phyloP scores from a whole-genome alignment of 2,888 invertebrate species.

The Pteria penguin region DNA sequence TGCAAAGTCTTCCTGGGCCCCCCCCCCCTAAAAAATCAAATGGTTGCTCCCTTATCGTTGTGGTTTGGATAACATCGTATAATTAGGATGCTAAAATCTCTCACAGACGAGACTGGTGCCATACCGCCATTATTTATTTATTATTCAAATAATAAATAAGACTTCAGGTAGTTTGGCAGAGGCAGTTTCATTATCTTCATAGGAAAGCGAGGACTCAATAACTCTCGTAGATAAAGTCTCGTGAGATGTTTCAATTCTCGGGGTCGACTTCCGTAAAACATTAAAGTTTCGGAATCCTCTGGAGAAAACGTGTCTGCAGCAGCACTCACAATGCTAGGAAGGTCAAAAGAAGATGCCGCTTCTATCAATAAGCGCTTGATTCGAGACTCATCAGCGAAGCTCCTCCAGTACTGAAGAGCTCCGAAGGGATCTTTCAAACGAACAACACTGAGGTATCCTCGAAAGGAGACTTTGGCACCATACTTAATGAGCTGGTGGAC shows the following conservation, averaged over 20 bases:
- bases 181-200: slow-evolving; percentile 59
- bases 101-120: no score
- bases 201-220: slow-evolving; percentile 47
- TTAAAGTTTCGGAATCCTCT: slow-evolving; percentile 84
- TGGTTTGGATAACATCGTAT: no score
- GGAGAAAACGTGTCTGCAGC: slow-evolving; percentile 82
- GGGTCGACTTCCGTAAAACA: slow-evolving; percentile 82
- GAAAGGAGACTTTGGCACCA: slow-evolving; percentile 84
- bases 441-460: slow-evolving; percentile 81
- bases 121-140: no score
- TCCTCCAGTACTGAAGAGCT: slow-evolving; percentile 88
- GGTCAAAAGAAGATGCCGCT: slow-evolving; percentile 89
- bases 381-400: slow-evolving; percentile 82
- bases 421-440: slow-evolving; percentile 86
- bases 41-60: no score
- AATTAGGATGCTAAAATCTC: no score
- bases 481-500: slow-evolving; percentile 87
- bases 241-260: slow-evolving; percentile 62
- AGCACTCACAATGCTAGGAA: slow-evolving; percentile 89
- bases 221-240: slow-evolving; percentile 51
- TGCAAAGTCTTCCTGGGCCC: no score
- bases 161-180: slow-evolving; percentile 64
- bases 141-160: slow-evolving; percentile 60
- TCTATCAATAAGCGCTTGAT: slow-evolving; percentile 86
- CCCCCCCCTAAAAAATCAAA: no score